Percentiles rank a stretch among this genome's conserved stretches.
These are phyloP conservation scores for Gari tellinella DNA, from an alignment of 2,888 invertebrate genomes.

Conservation along the genomic window DNA sequence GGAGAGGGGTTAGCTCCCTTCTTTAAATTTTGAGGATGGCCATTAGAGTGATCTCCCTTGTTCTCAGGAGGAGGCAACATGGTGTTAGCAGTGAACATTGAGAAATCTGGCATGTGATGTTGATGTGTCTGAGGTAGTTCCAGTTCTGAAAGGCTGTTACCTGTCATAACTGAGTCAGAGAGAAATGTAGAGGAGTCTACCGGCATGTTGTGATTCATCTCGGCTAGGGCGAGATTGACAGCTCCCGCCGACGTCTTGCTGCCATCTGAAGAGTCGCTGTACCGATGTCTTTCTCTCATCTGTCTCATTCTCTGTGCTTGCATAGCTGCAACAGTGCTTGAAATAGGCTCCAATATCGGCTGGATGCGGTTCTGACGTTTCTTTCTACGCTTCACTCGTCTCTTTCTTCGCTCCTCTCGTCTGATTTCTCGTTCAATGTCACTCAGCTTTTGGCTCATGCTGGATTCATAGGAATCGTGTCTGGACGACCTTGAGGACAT, in stretches of 20 bases:
- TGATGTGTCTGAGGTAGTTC: slow-evolving; percentile 56
- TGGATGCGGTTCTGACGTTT: slow-evolving; percentile 66
- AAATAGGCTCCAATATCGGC: slow-evolving; percentile 70
- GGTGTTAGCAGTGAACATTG: slow-evolving; percentile 72
- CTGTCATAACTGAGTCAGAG: slow-evolving; percentile 53
- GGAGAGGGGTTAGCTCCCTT: slow-evolving; percentile 61
- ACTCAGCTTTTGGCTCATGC: slow-evolving; percentile 82
- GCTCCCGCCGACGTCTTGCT: slow-evolving; percentile 73
- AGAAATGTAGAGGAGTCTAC: slow-evolving; percentile 58
- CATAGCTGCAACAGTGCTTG: slow-evolving; percentile 60
- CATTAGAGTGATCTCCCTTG: slow-evolving; percentile 42
- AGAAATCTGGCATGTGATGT: slow-evolving; percentile 65
- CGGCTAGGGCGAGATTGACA: slow-evolving; percentile 57
- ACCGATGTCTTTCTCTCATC: slow-evolving; percentile 54
- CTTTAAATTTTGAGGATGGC: slow-evolving; percentile 7
- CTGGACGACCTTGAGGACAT: slow-evolving; percentile 82
- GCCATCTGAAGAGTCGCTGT: slow-evolving; percentile 71
- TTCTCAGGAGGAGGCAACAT: slow-evolving; percentile 29
- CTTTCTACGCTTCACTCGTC: slow-evolving; percentile 66
- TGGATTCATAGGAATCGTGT: slow-evolving; percentile 94
- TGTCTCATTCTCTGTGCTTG: slow-evolving; percentile 49
- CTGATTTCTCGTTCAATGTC: slow-evolving; percentile 56
- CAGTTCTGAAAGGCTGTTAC: slow-evolving; percentile 59
- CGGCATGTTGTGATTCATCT: slow-evolving; percentile 54
- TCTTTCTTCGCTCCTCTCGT: slow-evolving; percentile 46